A percentile compares a stretch with the other conserved stretches of the same genome.
Evolutionary conservation across 2,888 invertebrate species (phyloP).

Genomic region (Mongoloraphidia duomilia): DNA sequence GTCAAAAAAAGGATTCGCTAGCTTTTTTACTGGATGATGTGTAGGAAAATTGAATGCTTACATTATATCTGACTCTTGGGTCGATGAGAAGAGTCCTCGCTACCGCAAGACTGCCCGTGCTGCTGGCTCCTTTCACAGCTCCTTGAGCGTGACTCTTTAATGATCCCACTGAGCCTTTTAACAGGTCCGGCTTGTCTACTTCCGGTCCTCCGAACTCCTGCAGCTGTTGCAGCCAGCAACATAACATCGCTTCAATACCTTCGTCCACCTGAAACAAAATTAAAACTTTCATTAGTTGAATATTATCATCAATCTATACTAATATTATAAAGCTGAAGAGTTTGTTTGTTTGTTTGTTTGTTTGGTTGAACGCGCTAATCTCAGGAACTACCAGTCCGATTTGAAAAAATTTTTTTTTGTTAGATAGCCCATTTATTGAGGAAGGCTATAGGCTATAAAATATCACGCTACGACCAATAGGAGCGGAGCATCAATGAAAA

Average conservation of each 20-base stretch:
- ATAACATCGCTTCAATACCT: conserved; percentile 74
- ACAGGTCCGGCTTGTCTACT: conserved; percentile 70
- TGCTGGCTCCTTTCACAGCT: conserved; percentile 27
- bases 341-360: too few species aligned
- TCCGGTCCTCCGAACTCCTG: conserved; percentile 74
- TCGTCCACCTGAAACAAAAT: conserved; percentile 46
- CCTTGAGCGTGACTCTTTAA: conserved; percentile 38
- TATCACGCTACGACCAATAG: too few species aligned
- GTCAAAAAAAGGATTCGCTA: too few species aligned
- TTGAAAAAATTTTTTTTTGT: too few species aligned
- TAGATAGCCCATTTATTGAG: too few species aligned
- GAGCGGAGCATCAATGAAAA: too few species aligned
- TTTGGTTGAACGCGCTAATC: too few species aligned
- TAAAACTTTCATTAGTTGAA: too few species aligned
- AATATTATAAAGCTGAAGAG: too few species aligned
- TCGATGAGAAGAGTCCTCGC: conserved; percentile 47
- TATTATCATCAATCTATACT: too few species aligned
- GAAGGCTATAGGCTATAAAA: too few species aligned
- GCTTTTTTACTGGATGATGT: neutral
- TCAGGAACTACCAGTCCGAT: too few species aligned
- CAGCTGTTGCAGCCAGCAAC: conserved; percentile 71
- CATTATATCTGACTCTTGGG: conserved; percentile 71
- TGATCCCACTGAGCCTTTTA: conserved; percentile 60
- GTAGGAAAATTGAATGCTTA: conserved; percentile 29
- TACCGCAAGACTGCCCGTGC: conserved; percentile 36